Evolutionary conservation across 1,140 invertebrate species (phyloP).

Genomic region (Neuroterus valhalla): DNA sequence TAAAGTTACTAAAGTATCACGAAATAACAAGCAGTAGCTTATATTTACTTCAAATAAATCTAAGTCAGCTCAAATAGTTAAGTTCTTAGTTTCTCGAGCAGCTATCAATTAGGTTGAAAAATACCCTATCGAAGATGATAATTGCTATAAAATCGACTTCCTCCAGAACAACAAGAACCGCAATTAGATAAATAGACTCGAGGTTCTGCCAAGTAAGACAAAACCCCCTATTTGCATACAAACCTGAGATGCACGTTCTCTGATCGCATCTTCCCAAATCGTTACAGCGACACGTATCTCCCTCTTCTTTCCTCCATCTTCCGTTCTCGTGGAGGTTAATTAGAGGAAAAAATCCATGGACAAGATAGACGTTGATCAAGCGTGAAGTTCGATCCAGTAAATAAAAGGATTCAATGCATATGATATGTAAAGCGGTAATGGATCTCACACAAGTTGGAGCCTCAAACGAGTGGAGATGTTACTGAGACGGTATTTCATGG

Average conservation of each 20-base stretch:
- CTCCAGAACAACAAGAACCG: background rate
- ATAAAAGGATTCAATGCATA: slow-evolving; percentile 24
- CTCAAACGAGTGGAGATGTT: background rate
- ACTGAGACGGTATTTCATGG: slow-evolving; percentile 38
- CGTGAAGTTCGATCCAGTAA: slow-evolving; percentile 14
- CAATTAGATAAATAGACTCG: slow-evolving; percentile 7
- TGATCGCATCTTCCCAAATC: slow-evolving; percentile 8
- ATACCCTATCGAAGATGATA: background rate
- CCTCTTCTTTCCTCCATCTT: background rate
- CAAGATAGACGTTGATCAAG: slow-evolving; percentile 23
- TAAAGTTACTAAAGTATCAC: too few species aligned
- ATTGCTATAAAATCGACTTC: background rate
- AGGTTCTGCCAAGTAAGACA: background rate
- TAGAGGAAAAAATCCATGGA: slow-evolving; percentile 4
- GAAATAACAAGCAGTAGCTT: too few species aligned
- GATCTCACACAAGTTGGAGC: background rate
- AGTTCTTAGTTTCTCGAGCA: too few species aligned
- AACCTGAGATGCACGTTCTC: slow-evolving; percentile 1
- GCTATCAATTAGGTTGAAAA: background rate
- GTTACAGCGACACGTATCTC: slow-evolving; percentile 17
- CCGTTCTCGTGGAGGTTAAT: background rate
- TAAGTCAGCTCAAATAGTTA: too few species aligned
- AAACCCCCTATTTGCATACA: slow-evolving; percentile 16
- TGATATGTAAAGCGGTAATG: slow-evolving; percentile 25
- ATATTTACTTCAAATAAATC: too few species aligned